A percentile compares a stretch with the other conserved stretches of the same genome.
Conservation (phyloP, 1,140 invertebrate genomes). For the Drosophila tropicalis region DNA sequence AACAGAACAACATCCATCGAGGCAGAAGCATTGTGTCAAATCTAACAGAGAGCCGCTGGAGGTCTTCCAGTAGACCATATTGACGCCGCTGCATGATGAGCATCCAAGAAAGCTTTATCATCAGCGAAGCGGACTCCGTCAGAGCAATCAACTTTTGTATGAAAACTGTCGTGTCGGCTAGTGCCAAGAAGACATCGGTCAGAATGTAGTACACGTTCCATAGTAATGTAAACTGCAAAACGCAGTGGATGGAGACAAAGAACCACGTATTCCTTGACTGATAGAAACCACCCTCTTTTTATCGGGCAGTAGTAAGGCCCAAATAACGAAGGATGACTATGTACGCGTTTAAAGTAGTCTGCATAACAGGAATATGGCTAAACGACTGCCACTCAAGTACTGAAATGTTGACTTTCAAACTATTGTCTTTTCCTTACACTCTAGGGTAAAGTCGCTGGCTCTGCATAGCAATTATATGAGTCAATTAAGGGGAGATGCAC, state of each 20-base stretch:
- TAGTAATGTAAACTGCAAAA: background rate
- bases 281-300: background rate
- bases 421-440: too few relatives aligned
- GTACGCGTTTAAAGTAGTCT: constrained; percentile 3
- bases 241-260: background rate
- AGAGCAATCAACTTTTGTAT: constrained; percentile 17
- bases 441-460: background rate
- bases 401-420: background rate
- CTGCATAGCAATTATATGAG: background rate
- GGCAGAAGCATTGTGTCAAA: background rate
- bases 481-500: background rate
- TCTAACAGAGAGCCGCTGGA: background rate
- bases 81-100: background rate
- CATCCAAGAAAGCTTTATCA: constrained; percentile 8
- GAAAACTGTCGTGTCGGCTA: constrained; percentile 3
- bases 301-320: background rate
- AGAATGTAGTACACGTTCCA: constrained; percentile 14
- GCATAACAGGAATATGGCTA: background rate
- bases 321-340: background rate
- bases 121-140: background rate
- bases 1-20: background rate
- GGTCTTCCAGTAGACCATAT: background rate
- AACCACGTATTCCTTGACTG: background rate
- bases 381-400: background rate
- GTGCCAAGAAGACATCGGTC: background rate